phyloP scores from a whole-genome alignment of 2,888 invertebrate genomes.

The Napeogenes inachia region DNA sequence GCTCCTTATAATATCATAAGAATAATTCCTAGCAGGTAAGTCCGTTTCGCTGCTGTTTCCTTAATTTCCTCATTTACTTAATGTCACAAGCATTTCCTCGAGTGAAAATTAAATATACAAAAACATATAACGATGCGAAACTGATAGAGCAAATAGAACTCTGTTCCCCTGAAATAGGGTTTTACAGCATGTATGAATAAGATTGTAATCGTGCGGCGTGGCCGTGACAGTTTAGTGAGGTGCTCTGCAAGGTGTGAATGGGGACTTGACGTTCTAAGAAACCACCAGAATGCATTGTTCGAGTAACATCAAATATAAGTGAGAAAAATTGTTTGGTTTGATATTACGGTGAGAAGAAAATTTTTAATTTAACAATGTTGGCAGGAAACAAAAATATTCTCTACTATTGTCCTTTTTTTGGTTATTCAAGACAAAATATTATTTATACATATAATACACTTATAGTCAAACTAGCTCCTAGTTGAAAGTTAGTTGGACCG shows the following conservation, averaged over 20 bases:
- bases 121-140: conserved; percentile 27
- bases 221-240: conserved; percentile 42
- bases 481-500: background rate
- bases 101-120: conserved; percentile 44
- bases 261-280: conserved; percentile 38
- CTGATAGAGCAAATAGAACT: conserved; percentile 17
- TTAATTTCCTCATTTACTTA: conserved; percentile 40
- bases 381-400: too few relatives aligned
- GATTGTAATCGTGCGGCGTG: conserved; percentile 32
- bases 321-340: background rate
- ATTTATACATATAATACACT: background rate
- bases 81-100: conserved; percentile 45
- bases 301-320: conserved; percentile 30
- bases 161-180: conserved; percentile 21
- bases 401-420: too few relatives aligned
- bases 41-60: conserved; percentile 28
- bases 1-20: background rate
- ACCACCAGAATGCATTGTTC: conserved; percentile 27
- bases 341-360: background rate
- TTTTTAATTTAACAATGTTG: background rate
- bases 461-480: background rate
- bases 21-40: conserved; percentile 28
- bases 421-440: too few relatives aligned
- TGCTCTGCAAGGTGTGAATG: conserved; percentile 42
- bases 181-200: conserved; percentile 9